A percentile compares a stretch with the other conserved stretches of the same genome.
phyloP scores from a whole-genome alignment of 2,797 vertebrate genomes.

The Gallinago solitaria region DNA sequence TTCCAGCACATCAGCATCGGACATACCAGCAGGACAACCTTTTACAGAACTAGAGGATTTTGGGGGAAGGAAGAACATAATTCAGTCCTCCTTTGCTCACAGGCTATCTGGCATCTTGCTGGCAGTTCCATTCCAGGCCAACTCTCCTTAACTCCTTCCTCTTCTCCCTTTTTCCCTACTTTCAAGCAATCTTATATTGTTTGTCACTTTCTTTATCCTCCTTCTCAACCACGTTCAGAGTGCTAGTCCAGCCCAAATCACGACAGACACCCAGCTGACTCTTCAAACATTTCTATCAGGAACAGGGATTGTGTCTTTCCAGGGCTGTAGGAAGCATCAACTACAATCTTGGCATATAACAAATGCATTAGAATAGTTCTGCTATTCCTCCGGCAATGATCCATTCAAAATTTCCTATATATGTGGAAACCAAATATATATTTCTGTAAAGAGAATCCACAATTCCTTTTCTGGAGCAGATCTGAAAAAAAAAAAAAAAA shows the following conservation, averaged over 20 bases:
- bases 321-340: not conserved
- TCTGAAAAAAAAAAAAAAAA: not conserved
- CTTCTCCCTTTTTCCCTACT: not conserved
- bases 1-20: not conserved
- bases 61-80: not conserved
- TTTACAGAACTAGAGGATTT: not conserved
- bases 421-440: not conserved
- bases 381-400: not conserved
- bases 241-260: not conserved
- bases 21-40: not conserved
- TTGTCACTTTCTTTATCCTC: not conserved
- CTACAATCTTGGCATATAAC: not conserved
- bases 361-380: not conserved
- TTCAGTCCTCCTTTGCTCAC: not conserved
- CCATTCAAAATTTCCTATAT: not conserved
- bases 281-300: not conserved
- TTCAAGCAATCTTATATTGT: not conserved
- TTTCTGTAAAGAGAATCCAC: not conserved
- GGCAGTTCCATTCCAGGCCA: not conserved
- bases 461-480: not conserved
- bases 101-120: not conserved
- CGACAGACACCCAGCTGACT: not conserved
- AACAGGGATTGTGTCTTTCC: accelerated
- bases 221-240: not conserved
- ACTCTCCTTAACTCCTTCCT: not conserved